These are phyloP conservation scores for Acrocyrtus sp. DNA, from an alignment of 2,888 invertebrate genomes.

Conservation along the genomic window DNA sequence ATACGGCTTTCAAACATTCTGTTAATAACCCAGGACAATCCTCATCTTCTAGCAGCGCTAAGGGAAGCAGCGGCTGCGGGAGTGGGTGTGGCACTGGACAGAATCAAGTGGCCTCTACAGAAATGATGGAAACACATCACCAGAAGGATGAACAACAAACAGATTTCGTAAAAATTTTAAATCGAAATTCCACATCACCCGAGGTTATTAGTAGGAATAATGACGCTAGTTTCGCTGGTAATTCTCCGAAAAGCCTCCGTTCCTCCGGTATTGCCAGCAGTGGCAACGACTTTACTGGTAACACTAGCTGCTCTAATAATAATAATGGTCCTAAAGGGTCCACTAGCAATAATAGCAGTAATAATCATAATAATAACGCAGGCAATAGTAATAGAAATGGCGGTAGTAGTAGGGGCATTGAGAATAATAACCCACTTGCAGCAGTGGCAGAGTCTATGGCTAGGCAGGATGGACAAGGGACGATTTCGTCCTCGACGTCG, in stretches of 20 bases:
- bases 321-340: conserved; percentile 44
- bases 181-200: conserved; percentile 41
- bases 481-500: conserved; percentile 8
- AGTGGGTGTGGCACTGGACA: conserved; percentile 3
- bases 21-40: conserved; percentile 46
- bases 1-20: conserved; percentile 32
- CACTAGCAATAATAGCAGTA: conserved; percentile 35
- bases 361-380: conserved; percentile 29
- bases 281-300: conserved; percentile 24
- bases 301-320: conserved; percentile 35
- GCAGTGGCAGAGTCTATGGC: conserved; percentile 19
- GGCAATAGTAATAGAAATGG: conserved; percentile 14
- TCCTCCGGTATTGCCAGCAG: conserved; percentile 10
- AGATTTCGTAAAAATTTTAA: conserved; percentile 72
- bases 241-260: conserved; percentile 43
- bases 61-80: not conserved
- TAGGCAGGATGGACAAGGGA: conserved; percentile 43
- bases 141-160: too few species aligned
- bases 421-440: conserved; percentile 32
- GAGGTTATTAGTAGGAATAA: conserved; percentile 69
- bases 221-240: conserved; percentile 69
- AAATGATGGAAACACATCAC: too few species aligned
- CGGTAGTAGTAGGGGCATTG: conserved; percentile 23
- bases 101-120: conserved; percentile 4
- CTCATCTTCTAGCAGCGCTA: conserved; percentile 9